Percentiles rank a stretch among this genome's conserved stretches.
phyloP scores from a whole-genome alignment of 2,797 vertebrate species.

The Halcyon smyrnensis region DNA sequence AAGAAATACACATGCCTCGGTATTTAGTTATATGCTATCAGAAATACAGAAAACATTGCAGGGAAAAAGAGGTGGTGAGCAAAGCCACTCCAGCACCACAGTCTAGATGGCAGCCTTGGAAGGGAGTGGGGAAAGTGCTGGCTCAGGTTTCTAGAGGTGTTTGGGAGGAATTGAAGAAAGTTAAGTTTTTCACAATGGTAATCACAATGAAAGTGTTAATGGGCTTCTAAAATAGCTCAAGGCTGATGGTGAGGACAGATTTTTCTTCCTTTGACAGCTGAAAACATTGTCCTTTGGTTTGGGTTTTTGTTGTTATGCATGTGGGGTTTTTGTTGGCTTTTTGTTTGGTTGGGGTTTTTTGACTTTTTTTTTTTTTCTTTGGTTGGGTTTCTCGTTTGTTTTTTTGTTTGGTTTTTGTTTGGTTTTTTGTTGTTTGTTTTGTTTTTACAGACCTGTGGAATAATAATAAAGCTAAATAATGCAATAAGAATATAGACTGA shows the following conservation, averaged over 20 bases:
- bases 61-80: not conserved
- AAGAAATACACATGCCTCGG: not conserved
- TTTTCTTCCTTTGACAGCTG: not conserved
- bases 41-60: not conserved
- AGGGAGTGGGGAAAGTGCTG: not conserved
- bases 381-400: too few species aligned
- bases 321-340: too few species aligned
- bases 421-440: not conserved
- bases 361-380: too few species aligned
- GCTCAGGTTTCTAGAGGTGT: not conserved
- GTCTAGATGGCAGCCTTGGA: not conserved
- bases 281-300: not conserved
- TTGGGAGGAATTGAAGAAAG: not conserved
- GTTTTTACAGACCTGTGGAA: not conserved
- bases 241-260: not conserved
- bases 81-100: not conserved
- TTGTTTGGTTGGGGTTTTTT: too few species aligned
- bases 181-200: not conserved
- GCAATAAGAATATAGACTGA: not conserved
- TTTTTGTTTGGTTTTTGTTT: too few species aligned
- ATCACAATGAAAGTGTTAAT: not conserved
- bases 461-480: not conserved
- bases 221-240: not conserved
- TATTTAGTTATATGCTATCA: not conserved
- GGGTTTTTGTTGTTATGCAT: too few species aligned